These are phyloP conservation scores for Agrotis exclamationis DNA, from an alignment of 2,888 invertebrate species.

Conservation along the genomic window DNA sequence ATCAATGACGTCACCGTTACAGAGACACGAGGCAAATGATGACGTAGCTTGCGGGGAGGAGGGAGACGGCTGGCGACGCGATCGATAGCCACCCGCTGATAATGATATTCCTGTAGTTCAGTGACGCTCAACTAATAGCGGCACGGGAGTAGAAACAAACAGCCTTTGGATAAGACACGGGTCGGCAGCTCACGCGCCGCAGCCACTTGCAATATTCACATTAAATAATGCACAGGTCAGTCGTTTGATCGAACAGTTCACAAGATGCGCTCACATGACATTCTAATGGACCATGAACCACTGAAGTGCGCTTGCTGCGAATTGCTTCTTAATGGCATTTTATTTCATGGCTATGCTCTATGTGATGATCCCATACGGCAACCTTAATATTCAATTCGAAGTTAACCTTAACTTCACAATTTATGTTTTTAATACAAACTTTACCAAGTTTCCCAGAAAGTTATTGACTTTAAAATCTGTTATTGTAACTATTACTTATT, in stretches of 20 bases:
- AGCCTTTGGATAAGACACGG: constrained; percentile 82
- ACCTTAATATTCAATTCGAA: background rate
- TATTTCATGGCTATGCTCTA: constrained; percentile 13
- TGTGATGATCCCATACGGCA: background rate
- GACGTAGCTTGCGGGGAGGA: constrained; percentile 79
- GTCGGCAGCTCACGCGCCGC: constrained; percentile 83
- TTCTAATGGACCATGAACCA: constrained; percentile 66
- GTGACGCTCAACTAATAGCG: constrained; percentile 81
- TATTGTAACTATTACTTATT: background rate
- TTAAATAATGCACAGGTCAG: constrained; percentile 77
- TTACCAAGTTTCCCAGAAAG: background rate
- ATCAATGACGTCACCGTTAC: constrained; percentile 78
- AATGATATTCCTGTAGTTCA: constrained; percentile 79
- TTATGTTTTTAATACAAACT: background rate
- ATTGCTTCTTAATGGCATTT: constrained; percentile 50
- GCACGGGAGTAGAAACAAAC: constrained; percentile 74
- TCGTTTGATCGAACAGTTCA: constrained; percentile 75
- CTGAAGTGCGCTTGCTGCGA: constrained; percentile 54
- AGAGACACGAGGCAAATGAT: constrained; percentile 75
- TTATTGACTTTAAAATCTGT: constrained; percentile 5
- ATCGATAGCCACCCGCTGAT: constrained; percentile 79
- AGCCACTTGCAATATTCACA: constrained; percentile 69
- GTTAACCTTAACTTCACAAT: background rate
- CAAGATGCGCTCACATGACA: constrained; percentile 73
- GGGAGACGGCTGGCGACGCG: constrained; percentile 50